Base-by-base conservation (phyloP, 2,888 invertebrate species). In the Erebia epiphron region DNA sequence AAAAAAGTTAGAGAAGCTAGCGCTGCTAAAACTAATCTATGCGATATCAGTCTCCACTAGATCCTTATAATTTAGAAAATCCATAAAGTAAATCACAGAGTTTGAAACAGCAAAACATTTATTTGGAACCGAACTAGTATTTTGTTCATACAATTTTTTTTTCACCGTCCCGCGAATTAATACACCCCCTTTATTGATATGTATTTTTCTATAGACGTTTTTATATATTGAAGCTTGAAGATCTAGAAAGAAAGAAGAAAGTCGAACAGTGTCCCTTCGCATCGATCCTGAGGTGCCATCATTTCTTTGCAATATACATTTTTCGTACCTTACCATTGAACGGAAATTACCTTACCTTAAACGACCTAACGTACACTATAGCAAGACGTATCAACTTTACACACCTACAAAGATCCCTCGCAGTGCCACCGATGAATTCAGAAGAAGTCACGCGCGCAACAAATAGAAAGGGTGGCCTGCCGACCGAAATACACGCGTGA, bases 1-100 rank as follows among this genome's bases (percentile, higher is more conserved):
- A 87, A 85, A 87, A 26, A 86, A 86, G 86, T 88, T 84, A 89
- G 88, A 90, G 91, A 93, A 91, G 92, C 92, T 93, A 93, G 92
- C 93, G 91, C 88, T 86, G 92, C 92, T 93, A 93, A 92, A 92
- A 91, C 92, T 92, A 92, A 91, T 91, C 92, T 93, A 93, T 87
- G 92, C 91, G 89, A 87, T 92, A 92, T 93, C 93, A 93, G 93
- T 93, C 93, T 93, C 93, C 92, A 91, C 90, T 92, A 92, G 89
- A 91, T 90, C 84, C 93, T 92, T 93, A 93, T 82, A 92, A 91
- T 93, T 92, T 92, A 92, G 91, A 92, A 88, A 90, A 90, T 90
- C 87, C 90, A 87, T 91, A 92, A 92, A 90, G 87, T 90, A 91
- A 93, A 92, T 93, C 92, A 92, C 93, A 93, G 92, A 91, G 89